Conservation (phyloP, 2,113 vertebrate species). For the Toxostoma redivivum region DNA sequence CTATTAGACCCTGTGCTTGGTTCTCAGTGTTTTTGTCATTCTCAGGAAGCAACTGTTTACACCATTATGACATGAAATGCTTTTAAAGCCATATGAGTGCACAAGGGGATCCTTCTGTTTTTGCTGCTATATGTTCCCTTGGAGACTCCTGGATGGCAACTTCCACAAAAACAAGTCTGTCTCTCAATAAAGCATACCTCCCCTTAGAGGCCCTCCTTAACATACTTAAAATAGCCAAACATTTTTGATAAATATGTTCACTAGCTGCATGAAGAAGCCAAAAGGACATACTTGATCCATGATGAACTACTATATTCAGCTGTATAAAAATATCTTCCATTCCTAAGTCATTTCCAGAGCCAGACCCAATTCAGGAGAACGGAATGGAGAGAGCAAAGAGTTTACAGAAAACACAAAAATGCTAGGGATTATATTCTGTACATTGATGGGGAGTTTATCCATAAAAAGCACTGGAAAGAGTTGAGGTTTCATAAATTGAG, state of each 20-base stretch:
- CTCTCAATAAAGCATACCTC: neutral
- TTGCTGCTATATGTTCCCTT: neutral
- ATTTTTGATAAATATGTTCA: neutral
- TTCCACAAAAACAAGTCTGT: neutral
- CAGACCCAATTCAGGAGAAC: neutral
- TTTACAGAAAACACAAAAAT: neutral
- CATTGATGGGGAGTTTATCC: neutral
- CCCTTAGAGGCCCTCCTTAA: neutral
- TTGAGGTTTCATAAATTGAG: neutral
- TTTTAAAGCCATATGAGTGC: neutral
- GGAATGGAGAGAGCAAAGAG: neutral
- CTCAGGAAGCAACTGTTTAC: neutral
- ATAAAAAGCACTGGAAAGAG: neutral
- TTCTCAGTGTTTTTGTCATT: neutral
- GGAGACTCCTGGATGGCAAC: neutral
- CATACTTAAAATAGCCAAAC: slow-evolving; percentile 8
- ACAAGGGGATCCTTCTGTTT: neutral
- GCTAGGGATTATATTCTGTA: neutral
- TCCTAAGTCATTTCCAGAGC: neutral
- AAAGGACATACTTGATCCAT: neutral
- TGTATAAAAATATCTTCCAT: neutral
- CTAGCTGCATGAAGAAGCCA: slow-evolving; percentile 53
- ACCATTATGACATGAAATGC: neutral
- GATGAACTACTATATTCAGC: neutral
- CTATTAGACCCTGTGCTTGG: neutral